A percentile compares a stretch with the other conserved stretches of the same genome.
phyloP scores from a whole-genome alignment of 2,797 vertebrate genomes.

The Apodemus agrarius region DNA sequence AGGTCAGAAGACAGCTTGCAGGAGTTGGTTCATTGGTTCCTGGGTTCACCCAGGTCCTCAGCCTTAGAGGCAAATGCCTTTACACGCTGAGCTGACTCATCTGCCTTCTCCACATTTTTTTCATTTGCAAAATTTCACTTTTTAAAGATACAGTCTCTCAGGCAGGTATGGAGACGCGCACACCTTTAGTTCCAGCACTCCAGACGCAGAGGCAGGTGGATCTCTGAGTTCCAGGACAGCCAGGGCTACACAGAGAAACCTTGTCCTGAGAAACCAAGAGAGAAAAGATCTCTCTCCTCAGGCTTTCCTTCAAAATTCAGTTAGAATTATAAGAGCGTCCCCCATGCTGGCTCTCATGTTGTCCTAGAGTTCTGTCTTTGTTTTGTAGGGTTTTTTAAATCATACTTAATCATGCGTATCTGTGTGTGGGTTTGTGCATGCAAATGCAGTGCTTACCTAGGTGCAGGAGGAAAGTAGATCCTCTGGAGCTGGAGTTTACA shows the following conservation, averaged over 20 bases:
- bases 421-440: background rate
- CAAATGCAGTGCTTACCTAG: background rate
- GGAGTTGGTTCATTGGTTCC: background rate
- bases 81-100: background rate
- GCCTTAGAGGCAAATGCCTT: background rate
- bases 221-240: background rate
- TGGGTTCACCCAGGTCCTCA: background rate
- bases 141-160: background rate
- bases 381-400: background rate
- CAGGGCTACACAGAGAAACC: background rate
- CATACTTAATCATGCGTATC: background rate
- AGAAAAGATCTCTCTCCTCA: background rate
- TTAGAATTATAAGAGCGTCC: background rate
- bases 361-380: background rate
- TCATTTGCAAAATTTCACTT: background rate
- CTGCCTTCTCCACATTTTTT: background rate
- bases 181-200: background rate
- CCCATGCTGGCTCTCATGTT: background rate
- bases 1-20: background rate
- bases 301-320: background rate
- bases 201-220: background rate
- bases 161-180: no score
- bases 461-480: background rate
- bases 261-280: background rate
- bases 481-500: background rate